Conservation (phyloP, 1,140 invertebrate genomes). For the Neodiprion virginianus region DNA sequence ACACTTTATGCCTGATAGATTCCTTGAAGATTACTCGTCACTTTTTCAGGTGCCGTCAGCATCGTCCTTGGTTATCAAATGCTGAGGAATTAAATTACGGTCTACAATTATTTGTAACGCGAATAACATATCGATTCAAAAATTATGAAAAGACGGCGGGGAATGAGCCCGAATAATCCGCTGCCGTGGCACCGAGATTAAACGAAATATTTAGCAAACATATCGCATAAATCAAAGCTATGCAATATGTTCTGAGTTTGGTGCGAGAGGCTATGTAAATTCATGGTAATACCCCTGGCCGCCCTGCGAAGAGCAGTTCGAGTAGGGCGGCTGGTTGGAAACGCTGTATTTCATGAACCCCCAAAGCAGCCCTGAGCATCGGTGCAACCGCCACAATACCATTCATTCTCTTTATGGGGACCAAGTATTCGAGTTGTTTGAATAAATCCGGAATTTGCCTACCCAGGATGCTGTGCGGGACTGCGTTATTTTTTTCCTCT, state of each 20-base stretch:
- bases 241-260: neutral
- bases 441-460: constrained; percentile 7
- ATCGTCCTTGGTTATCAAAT: too few relatives aligned
- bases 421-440: neutral
- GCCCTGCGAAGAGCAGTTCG: neutral
- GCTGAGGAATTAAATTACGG: too few relatives aligned
- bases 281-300: constrained; percentile 6
- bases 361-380: neutral
- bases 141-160: too few relatives aligned
- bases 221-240: constrained; percentile 5
- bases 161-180: too few relatives aligned
- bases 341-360: constrained; percentile 4
- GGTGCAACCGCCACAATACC: neutral
- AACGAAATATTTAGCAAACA: neutral
- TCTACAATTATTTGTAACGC: too few relatives aligned
- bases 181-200: too few relatives aligned
- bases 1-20: too few relatives aligned
- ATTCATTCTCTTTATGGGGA: constrained; percentile 7
- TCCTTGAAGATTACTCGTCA: too few relatives aligned
- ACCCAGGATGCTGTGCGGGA: neutral
- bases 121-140: too few relatives aligned
- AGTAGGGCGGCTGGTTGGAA: neutral
- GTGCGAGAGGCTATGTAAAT: neutral
- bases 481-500: too few relatives aligned
- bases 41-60: too few relatives aligned